Conservation (phyloP, 2,888 invertebrate species). For the Scrobipalpa costella region DNA sequence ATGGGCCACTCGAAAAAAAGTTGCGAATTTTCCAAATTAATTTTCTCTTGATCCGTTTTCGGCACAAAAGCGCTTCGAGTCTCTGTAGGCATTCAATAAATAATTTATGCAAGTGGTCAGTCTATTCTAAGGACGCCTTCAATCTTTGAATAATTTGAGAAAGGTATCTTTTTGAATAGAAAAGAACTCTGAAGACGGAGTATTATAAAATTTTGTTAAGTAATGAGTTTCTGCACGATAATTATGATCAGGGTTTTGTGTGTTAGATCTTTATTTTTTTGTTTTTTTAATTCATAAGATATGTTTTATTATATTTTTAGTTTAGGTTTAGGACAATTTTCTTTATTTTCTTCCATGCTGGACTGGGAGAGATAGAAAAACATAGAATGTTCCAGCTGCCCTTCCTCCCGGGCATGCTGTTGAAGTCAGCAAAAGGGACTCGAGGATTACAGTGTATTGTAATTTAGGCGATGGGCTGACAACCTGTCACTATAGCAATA, state of each 20-base stretch:
- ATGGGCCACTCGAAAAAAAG: slow-evolving; percentile 46
- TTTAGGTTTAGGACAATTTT: too few species aligned
- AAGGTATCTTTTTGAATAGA: slow-evolving; percentile 35
- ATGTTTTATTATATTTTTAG: too few species aligned
- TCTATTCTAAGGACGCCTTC: slow-evolving; percentile 56
- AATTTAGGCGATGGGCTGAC: too few species aligned
- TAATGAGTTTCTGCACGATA: neutral
- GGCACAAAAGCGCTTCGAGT: slow-evolving; percentile 69
- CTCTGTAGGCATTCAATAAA: slow-evolving; percentile 45
- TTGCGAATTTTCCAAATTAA: slow-evolving; percentile 68
- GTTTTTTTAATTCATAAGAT: too few species aligned
- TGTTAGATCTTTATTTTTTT: too few species aligned
- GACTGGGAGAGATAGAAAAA: too few species aligned
- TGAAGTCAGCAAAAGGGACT: too few species aligned
- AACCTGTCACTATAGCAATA: too few species aligned
- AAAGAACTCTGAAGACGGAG: slow-evolving; percentile 32
- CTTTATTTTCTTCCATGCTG: too few species aligned
- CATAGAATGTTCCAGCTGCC: too few species aligned
- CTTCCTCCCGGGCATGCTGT: too few species aligned
- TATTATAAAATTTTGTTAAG: neutral
- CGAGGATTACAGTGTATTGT: too few species aligned
- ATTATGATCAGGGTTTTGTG: neutral
- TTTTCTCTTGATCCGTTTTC: slow-evolving; percentile 65
- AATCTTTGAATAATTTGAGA: slow-evolving; percentile 61
- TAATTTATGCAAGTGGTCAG: slow-evolving; percentile 80